A percentile compares a stretch with the other conserved stretches of the same genome.
Conservation (phyloP, 2,888 invertebrate genomes). For the Escarpia spicata region DNA sequence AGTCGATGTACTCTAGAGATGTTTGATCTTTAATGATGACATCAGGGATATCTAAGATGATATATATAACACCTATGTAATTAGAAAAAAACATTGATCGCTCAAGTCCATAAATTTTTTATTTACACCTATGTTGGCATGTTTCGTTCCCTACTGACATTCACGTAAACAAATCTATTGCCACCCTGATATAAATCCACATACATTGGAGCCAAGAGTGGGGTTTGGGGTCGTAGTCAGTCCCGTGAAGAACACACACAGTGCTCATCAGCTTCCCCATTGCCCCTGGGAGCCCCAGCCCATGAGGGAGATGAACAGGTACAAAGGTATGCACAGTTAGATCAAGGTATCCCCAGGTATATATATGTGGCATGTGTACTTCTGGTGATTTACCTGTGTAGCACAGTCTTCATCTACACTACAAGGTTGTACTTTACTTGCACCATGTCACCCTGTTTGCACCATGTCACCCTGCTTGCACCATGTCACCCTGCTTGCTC, state of each 20-base stretch:
- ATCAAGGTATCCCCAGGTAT: not conserved
- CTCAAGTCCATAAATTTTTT: not conserved
- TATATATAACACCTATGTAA: not conserved
- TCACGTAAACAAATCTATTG: not conserved
- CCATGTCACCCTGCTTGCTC: not conserved
- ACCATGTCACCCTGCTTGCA: not conserved
- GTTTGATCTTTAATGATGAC: not conserved
- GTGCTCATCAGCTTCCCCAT: not conserved
- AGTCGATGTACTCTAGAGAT: not conserved
- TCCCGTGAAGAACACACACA: not conserved
- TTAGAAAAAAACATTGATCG: not conserved
- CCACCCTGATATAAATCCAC: not conserved
- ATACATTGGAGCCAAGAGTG: not conserved
- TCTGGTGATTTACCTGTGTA: not conserved
- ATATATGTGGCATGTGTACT: not conserved
- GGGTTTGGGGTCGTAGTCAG: not conserved
- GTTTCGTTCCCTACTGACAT: not conserved
- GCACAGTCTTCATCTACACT: not conserved
- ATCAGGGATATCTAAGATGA: not conserved
- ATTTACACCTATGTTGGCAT: not conserved
- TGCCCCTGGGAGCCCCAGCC: not conserved
- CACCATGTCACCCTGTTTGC: not conserved
- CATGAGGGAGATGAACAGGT: not conserved
- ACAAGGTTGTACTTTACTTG: not conserved
- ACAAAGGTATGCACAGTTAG: not conserved